Evolutionary conservation across 2,113 vertebrate genomes (phyloP).

Genomic region (Pomatostomus ruficeps): DNA sequence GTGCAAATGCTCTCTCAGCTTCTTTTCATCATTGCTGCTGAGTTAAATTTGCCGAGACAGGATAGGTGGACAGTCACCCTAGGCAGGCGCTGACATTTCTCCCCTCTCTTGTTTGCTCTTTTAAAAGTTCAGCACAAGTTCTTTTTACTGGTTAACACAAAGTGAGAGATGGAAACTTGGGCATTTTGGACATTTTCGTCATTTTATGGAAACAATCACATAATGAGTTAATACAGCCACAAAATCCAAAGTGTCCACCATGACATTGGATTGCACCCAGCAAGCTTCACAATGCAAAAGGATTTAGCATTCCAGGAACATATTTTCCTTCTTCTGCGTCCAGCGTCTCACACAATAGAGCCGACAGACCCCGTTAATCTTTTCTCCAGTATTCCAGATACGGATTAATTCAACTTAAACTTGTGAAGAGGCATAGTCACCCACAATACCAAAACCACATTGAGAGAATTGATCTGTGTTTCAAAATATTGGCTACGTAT

Average conservation of each 20-base stretch:
- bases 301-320: neutral
- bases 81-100: neutral
- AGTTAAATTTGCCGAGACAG: neutral
- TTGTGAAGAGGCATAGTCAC: neutral
- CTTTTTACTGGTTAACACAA: neutral
- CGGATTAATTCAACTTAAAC: neutral
- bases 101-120: neutral
- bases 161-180: neutral
- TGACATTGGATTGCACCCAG: neutral
- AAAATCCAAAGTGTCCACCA: neutral
- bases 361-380: neutral
- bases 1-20: neutral
- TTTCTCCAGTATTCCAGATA: neutral
- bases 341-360: neutral
- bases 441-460: neutral
- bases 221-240: neutral
- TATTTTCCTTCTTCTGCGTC: rapidly evolving
- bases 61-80: neutral
- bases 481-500: neutral
- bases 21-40: neutral
- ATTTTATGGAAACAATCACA: neutral
- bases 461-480: neutral
- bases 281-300: neutral
- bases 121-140: neutral
- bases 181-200: neutral